phyloP scores from a whole-genome alignment of 2,113 vertebrate genomes.

The Rhagologus leucostigma region DNA sequence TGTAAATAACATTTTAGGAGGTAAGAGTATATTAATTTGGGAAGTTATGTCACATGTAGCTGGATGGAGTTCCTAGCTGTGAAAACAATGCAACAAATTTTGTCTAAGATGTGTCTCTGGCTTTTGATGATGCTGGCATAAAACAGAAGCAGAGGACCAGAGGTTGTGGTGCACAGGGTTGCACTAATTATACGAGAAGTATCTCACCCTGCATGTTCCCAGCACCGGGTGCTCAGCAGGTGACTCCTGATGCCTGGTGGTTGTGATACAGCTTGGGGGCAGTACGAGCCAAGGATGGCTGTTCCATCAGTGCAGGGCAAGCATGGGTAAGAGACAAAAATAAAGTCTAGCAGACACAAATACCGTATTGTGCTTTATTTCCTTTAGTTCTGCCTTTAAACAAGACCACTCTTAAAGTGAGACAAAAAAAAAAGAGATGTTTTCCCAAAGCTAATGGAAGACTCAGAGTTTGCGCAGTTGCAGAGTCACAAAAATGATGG shows the following conservation, averaged over 20 bases:
- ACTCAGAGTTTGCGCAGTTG: neutral
- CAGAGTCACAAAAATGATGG: neutral
- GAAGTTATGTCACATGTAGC: neutral
- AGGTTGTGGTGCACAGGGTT: neutral
- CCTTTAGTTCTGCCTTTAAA: neutral
- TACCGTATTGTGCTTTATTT: neutral
- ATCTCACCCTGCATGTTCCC: neutral
- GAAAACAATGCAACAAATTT: neutral
- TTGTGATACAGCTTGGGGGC: neutral
- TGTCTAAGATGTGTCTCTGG: neutral
- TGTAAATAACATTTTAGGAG: neutral
- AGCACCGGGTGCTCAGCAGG: fast-evolving
- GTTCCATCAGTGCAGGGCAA: fast-evolving
- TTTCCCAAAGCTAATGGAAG: neutral
- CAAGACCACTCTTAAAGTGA: neutral
- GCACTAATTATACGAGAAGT: neutral
- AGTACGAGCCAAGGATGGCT: neutral
- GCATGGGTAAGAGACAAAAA: neutral
- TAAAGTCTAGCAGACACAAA: neutral
- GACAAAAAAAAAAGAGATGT: neutral
- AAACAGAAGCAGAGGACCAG: neutral
- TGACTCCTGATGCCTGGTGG: neutral
- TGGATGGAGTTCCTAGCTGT: neutral
- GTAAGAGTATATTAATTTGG: neutral
- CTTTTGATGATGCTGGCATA: fast-evolving